phyloP scores from a whole-genome alignment of 2,888 invertebrate genomes.

The Lymantria monacha region DNA sequence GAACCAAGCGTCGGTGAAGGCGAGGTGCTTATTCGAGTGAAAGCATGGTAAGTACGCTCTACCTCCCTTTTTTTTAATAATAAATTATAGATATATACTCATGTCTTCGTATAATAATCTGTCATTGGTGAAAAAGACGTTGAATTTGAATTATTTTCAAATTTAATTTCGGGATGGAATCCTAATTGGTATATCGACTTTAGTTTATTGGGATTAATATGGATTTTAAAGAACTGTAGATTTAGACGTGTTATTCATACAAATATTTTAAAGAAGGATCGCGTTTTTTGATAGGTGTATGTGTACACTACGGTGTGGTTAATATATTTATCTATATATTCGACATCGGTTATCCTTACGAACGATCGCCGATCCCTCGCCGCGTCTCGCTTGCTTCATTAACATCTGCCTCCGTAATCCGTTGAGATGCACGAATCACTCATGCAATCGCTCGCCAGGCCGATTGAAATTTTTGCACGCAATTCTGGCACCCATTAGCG shows the following conservation, averaged over 20 bases:
- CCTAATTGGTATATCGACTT: too few relatives aligned
- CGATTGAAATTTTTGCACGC: conserved; percentile 64
- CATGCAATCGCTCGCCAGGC: conserved; percentile 36
- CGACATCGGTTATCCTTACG: conserved; percentile 13
- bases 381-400: conserved; percentile 51
- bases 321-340: too few relatives aligned
- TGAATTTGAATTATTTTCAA: conserved; percentile 6
- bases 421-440: conserved; percentile 43
- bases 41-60: conserved; percentile 88
- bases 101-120: neutral
- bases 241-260: too few relatives aligned
- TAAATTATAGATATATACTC: neutral
- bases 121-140: neutral
- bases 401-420: conserved; percentile 59
- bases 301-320: too few relatives aligned
- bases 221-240: too few relatives aligned
- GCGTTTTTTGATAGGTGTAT: too few relatives aligned
- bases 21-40: conserved; percentile 91
- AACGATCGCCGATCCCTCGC: conserved; percentile 29
- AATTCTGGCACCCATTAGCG: conserved; percentile 46
- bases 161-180: neutral
- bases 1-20: conserved; percentile 87
- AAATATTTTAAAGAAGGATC: too few relatives aligned
- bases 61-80: neutral
- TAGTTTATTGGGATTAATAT: too few relatives aligned